These are phyloP conservation scores for Sandelia bainsii DNA, from an alignment of 2,797 vertebrate species.

Conservation along the genomic window DNA sequence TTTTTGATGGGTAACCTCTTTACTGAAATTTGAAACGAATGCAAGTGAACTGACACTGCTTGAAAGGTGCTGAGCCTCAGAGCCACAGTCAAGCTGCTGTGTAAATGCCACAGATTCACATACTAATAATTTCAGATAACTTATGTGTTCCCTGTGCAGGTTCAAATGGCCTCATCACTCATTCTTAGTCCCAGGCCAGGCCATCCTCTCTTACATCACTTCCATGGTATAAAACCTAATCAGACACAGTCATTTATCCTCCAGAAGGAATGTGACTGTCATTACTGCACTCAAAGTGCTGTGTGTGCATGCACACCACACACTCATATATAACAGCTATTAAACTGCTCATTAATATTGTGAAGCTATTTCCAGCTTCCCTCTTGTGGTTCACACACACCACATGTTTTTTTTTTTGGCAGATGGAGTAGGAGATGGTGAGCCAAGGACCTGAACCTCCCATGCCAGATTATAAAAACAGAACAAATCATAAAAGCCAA, in stretches of 20 bases:
- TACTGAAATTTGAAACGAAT: conserved; percentile 28
- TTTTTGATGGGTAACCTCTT: conserved; percentile 27
- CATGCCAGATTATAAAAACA: conserved; percentile 19
- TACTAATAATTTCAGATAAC: conserved; percentile 71
- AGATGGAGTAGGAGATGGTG: conserved; percentile 20
- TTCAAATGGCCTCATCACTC: conserved; percentile 70
- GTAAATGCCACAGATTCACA: conserved; percentile 66
- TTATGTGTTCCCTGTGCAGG: conserved; percentile 54
- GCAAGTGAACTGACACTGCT: conserved; percentile 4
- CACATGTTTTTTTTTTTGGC: conserved; percentile 35
- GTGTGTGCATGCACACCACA: conserved; percentile 64
- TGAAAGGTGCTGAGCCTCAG: conserved; percentile 3
- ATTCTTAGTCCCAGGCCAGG: conserved; percentile 53
- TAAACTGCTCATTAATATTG: conserved; percentile 73
- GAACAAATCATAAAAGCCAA: background rate
- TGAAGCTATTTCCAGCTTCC: conserved; percentile 52
- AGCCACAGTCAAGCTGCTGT: conserved; percentile 35
- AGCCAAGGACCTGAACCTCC: conserved; percentile 9
- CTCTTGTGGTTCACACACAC: conserved; percentile 1
- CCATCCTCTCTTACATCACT: conserved; percentile 58
- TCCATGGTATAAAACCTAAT: conserved; percentile 62
- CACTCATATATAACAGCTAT: conserved; percentile 66
- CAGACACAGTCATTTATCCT: conserved; percentile 64
- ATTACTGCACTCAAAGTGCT: conserved; percentile 69
- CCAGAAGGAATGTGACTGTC: conserved; percentile 57